phyloP scores from a whole-genome alignment of 2,888 invertebrate species.

The Philonicus albiceps region DNA sequence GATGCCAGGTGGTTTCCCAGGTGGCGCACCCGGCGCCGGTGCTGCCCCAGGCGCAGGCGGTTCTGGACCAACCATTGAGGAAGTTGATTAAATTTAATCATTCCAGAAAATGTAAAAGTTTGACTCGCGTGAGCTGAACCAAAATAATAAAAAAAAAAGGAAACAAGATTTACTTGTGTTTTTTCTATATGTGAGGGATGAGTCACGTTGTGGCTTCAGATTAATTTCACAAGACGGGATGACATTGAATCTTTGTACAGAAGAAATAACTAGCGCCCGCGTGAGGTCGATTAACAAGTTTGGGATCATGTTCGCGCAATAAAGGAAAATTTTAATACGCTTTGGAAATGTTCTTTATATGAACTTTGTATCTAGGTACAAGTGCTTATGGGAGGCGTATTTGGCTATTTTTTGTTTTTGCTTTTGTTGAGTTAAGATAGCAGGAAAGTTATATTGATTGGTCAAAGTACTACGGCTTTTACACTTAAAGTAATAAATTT shows the following conservation, averaged over 20 bases:
- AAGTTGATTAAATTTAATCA: constrained; percentile 75
- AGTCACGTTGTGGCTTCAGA: background rate
- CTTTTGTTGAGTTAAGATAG: too few species aligned
- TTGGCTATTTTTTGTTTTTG: too few species aligned
- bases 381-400: too few species aligned
- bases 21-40: constrained; percentile 66
- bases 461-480: too few species aligned
- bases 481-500: too few species aligned
- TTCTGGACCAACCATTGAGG: constrained; percentile 85
- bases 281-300: background rate
- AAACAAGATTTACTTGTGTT: background rate
- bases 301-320: background rate
- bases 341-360: background rate
- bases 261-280: background rate
- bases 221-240: background rate
- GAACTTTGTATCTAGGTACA: too few species aligned
- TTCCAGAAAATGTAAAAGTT: constrained; percentile 12
- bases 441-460: too few species aligned
- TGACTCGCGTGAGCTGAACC: constrained; percentile 3
- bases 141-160: constrained; percentile 22
- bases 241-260: background rate
- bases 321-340: too few species aligned
- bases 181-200: background rate
- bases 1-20: constrained; percentile 65
- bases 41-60: constrained; percentile 70